phyloP scores from a whole-genome alignment of 2,888 invertebrate genomes.

The Epiperipatus broadwayi region DNA sequence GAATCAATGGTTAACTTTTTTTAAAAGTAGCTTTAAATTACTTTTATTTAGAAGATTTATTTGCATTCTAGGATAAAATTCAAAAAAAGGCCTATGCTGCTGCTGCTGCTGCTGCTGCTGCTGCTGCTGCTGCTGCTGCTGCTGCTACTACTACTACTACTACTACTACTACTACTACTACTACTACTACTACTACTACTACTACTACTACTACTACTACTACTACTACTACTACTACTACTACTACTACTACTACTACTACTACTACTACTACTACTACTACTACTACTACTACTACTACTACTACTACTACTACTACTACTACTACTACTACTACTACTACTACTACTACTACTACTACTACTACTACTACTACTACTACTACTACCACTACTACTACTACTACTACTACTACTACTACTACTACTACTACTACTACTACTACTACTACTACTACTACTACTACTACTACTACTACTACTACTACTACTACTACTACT shows the following conservation, averaged over 20 bases:
- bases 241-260: no score
- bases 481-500: slow-evolving; percentile 1
- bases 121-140: not conserved
- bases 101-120: not conserved
- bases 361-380: not conserved
- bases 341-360: not conserved
- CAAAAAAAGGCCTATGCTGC: not conserved
- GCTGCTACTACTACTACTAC: slow-evolving; percentile 3
- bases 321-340: not conserved
- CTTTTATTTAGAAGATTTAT: no score
- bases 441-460: not conserved
- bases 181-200: not conserved
- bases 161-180: slow-evolving; percentile 3
- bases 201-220: no score
- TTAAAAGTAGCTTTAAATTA: no score
- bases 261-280: no score
- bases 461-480: not conserved
- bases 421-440: not conserved
- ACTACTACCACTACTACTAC: not conserved
- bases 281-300: no score
- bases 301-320: not conserved
- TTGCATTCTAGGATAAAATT: no score
- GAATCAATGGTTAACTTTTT: no score
- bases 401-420: not conserved
- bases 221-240: no score